Evolutionary conservation across 2,113 vertebrate species (phyloP).

Genomic region (Lota lota): DNA sequence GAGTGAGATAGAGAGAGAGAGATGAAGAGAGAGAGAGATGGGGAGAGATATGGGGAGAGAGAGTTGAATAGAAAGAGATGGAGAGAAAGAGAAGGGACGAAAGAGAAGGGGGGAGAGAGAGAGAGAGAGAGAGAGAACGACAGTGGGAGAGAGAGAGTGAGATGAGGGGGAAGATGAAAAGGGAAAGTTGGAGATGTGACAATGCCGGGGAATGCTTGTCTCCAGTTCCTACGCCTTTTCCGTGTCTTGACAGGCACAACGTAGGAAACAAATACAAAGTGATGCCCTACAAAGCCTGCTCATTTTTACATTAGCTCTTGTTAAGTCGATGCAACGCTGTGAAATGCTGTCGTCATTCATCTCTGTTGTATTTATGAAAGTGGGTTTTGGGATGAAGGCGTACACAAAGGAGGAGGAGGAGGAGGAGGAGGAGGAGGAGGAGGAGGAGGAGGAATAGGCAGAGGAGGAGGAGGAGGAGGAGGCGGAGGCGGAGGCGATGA

Average conservation of each 20-base stretch:
- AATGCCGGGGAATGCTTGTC: too few relatives aligned
- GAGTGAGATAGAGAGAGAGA: not conserved
- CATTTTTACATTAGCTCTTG: too few relatives aligned
- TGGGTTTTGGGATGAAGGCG: not conserved
- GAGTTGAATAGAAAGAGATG: not conserved
- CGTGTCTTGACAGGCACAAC: not conserved
- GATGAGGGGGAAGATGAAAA: not conserved
- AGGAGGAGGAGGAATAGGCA: not conserved
- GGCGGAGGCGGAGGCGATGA: not conserved
- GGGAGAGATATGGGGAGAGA: not conserved
- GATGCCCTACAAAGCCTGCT: too few relatives aligned
- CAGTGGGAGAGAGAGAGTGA: constrained; percentile 8
- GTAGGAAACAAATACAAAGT: not conserved
- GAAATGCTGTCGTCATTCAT: not conserved
- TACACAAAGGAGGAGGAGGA: not conserved
- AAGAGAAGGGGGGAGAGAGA: not conserved
- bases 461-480: not conserved
- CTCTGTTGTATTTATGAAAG: not conserved
- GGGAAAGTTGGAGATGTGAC: too few relatives aligned
- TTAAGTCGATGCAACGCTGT: too few relatives aligned
- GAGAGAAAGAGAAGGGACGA: not conserved
- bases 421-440: not conserved
- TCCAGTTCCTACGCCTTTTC: too few relatives aligned
- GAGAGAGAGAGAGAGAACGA: not conserved
- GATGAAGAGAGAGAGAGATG: not conserved